A percentile compares a stretch with the other conserved stretches of the same genome.
Conservation (phyloP, 2,888 invertebrate species). For the Cephus nigrinus region DNA sequence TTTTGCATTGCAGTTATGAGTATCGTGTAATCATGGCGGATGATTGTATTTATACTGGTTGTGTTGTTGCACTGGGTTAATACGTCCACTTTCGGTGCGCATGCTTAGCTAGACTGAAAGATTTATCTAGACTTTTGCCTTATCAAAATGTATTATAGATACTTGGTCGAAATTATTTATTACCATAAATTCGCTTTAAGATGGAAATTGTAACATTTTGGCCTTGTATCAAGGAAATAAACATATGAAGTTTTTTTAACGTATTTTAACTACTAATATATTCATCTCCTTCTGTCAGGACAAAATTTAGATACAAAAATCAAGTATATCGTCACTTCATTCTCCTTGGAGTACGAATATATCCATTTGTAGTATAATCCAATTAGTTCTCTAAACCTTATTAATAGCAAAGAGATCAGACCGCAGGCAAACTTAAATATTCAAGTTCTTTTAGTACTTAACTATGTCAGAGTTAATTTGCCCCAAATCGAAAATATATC, state of each 20-base stretch:
- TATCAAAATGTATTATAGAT: conserved; percentile 5
- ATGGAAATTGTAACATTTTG: background rate
- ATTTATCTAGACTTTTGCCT: conserved; percentile 3
- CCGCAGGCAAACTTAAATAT: background rate
- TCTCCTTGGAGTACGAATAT: too few species aligned
- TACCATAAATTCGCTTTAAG: background rate
- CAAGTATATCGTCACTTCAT: background rate
- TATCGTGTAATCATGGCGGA: background rate
- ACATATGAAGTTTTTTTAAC: background rate
- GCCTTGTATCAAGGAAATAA: background rate
- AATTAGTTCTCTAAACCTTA: background rate
- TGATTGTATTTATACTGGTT: background rate
- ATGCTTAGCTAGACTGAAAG: background rate
- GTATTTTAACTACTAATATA: background rate
- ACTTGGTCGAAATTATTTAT: background rate
- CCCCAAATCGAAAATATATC: too few species aligned
- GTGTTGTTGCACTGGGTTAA: background rate
- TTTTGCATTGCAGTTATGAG: background rate
- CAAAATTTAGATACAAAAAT: background rate
- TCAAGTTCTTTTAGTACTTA: too few species aligned
- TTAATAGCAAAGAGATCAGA: background rate
- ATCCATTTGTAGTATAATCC: too few species aligned
- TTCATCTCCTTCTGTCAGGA: background rate
- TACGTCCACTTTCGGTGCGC: background rate
- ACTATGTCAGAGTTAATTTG: too few species aligned